Conservation (phyloP, 2,888 invertebrate genomes). For the Coleophora flavipennella region DNA sequence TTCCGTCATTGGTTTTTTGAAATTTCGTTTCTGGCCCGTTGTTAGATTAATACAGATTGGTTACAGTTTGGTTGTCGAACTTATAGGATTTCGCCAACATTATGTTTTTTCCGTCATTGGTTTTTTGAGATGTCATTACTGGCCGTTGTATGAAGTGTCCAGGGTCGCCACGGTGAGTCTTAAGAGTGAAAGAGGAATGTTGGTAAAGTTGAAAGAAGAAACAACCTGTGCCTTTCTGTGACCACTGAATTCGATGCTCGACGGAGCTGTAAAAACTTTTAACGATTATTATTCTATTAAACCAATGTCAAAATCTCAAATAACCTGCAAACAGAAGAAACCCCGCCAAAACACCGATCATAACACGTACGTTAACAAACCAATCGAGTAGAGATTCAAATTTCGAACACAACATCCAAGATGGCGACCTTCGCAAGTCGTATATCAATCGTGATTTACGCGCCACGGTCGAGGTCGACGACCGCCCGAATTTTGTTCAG, state of each 20-base stretch:
- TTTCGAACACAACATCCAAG: constrained; percentile 63
- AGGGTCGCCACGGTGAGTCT: too few relatives aligned
- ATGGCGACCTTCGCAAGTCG: constrained; percentile 68
- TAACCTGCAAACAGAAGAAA: constrained; percentile 9
- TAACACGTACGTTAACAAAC: constrained; percentile 42
- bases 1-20: too few relatives aligned
- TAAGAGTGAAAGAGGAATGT: too few relatives aligned
- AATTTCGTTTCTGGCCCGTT: too few relatives aligned
- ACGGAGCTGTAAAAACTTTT: neutral
- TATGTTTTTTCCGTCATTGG: too few relatives aligned
- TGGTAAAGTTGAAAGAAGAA: neutral
- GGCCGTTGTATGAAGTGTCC: too few relatives aligned
- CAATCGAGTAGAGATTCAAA: constrained; percentile 62
- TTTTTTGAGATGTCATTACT: too few relatives aligned
- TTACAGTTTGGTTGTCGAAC: too few relatives aligned
- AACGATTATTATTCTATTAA: constrained; percentile 15
- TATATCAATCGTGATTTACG: constrained; percentile 69
- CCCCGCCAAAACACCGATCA: constrained; percentile 23
- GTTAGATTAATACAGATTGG: too few relatives aligned
- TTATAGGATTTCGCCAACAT: too few relatives aligned
- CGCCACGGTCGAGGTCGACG: constrained; percentile 67
- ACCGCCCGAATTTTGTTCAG: constrained; percentile 69
- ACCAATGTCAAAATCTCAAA: constrained; percentile 3
- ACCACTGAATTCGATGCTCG: neutral
- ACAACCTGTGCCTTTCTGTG: neutral